phyloP scores from a whole-genome alignment of 2,888 invertebrate species.

The Meiosimyza platycephala region DNA sequence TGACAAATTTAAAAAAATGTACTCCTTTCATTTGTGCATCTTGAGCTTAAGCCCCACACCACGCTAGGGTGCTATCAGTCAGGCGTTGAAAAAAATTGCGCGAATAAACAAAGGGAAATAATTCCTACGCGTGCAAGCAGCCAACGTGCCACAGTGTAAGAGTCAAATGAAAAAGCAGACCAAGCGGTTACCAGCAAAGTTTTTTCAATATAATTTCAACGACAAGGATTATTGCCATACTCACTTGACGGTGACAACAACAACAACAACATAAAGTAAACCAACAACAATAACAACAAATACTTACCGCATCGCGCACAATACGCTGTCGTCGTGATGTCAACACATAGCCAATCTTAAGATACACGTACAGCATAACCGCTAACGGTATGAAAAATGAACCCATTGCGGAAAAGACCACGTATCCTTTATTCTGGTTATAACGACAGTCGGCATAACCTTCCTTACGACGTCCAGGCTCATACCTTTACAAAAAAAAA shows the following conservation, averaged over 20 bases:
- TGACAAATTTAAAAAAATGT: too few relatives aligned
- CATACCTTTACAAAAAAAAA: conserved; percentile 72
- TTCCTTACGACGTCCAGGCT: conserved; percentile 73
- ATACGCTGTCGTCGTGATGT: conserved; percentile 81
- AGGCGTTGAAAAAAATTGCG: too few relatives aligned
- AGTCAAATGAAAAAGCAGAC: background rate
- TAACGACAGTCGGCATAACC: conserved; percentile 81
- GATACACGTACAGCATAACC: conserved; percentile 96
- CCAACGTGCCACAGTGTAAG: too few relatives aligned
- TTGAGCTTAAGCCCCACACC: too few relatives aligned
- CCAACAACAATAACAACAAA: background rate
- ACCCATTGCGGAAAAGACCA: conserved; percentile 94
- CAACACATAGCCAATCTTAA: conserved; percentile 87
- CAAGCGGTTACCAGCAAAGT: background rate
- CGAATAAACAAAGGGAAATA: too few relatives aligned
- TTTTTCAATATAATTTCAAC: too few relatives aligned
- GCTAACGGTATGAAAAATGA: conserved; percentile 96
- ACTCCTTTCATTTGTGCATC: too few relatives aligned
- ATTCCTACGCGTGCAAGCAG: too few relatives aligned
- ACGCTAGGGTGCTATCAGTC: too few relatives aligned
- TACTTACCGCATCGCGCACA: conserved; percentile 70
- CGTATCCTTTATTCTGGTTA: conserved; percentile 92
- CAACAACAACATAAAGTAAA: background rate
- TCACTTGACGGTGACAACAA: background rate
- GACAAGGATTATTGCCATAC: too few relatives aligned